Evolutionary conservation across 2,797 vertebrate species (phyloP), one percentile per base, ranked within the genome.

Genomic region (Zenarchopterus dispar): DNA sequence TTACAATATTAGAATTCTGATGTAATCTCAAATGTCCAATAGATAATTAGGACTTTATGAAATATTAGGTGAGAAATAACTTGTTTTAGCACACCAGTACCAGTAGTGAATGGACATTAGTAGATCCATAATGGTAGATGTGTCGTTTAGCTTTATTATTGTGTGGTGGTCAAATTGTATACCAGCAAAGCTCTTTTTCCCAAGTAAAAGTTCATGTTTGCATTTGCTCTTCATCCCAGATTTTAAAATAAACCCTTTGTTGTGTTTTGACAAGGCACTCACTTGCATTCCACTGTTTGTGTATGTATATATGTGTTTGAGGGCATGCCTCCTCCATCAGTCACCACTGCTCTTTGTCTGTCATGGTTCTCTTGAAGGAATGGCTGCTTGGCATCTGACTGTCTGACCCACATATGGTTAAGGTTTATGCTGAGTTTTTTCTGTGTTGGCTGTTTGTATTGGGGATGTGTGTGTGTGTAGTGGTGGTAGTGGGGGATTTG

Each of bases 381-480:
- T 76, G 39, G 60, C 71, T 63, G 77, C 57, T 45, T 45, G 60
- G n/a, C 66, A 62, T 78, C 62, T 65, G 69, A 76, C 71, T 79
- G 75, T 70, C 75, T 84, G 84, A 87, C 88, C 84, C 83, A 84
- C 89, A 87, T 81, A 84, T 86, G 84, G 74, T 76, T 47, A 31
- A 74, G 58, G 77, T 87, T 89, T 80, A 70, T 63, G 61, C 46
- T 28, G 23, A 56, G 52, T 60, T 60, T 33, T 51, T 64, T 56
- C 17, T 46, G 56, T 59, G 3, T 64, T 36, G 33, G 5, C 5
- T 28, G 28, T 28, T 6, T 28, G 28, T 28, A 8, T 3, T 62
- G 41, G 53, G 26, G 44, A 66, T 23, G 55, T 23, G 57, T 36
- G 54, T 39, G 13, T 39, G 36, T 39, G 36, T 39, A 13, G 2